Percentiles rank a stretch among this genome's conserved stretches.
Conservation (phyloP, 1,140 invertebrate genomes). For the Thaumatotibia leucotreta region DNA sequence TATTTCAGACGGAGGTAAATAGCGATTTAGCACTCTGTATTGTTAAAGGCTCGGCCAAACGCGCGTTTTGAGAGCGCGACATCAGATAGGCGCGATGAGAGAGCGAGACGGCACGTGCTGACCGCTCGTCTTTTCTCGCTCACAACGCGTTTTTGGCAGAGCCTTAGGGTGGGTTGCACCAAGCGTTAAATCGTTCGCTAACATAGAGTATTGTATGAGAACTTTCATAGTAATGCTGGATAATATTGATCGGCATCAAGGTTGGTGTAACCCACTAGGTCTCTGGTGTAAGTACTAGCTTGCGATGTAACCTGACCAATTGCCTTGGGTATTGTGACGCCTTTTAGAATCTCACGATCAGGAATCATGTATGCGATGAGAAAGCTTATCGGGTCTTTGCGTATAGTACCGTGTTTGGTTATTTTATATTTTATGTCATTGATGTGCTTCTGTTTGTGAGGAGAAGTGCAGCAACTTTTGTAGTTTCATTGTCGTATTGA, state of each 20-base stretch:
- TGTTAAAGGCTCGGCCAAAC: no score
- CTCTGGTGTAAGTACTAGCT: conserved; percentile 65
- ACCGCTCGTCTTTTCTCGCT: no score
- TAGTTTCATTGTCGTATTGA: conserved; percentile 76
- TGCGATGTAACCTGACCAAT: conserved; percentile 71
- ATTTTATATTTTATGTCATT: conserved; percentile 65
- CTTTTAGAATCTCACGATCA: conserved; percentile 63
- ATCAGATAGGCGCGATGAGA: no score
- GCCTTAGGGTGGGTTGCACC: no score
- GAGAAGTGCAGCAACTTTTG: conserved; percentile 73
- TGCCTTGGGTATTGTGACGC: conserved; percentile 70
- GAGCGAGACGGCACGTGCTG: no score
- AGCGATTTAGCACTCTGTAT: conserved; percentile 30
- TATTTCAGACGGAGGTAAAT: neutral
- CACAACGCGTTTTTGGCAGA: no score
- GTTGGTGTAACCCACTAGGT: no score
- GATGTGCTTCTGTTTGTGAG: conserved; percentile 69
- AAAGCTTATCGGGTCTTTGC: neutral
- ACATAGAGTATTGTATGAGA: no score
- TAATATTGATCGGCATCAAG: no score
- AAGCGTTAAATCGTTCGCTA: no score
- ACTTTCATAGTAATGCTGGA: no score
- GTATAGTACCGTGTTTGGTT: conserved; percentile 44
- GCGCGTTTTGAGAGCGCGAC: no score
- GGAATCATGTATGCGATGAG: conserved; percentile 68